phyloP scores from a whole-genome alignment of 1,140 invertebrate species.

The Colletes gigas region DNA sequence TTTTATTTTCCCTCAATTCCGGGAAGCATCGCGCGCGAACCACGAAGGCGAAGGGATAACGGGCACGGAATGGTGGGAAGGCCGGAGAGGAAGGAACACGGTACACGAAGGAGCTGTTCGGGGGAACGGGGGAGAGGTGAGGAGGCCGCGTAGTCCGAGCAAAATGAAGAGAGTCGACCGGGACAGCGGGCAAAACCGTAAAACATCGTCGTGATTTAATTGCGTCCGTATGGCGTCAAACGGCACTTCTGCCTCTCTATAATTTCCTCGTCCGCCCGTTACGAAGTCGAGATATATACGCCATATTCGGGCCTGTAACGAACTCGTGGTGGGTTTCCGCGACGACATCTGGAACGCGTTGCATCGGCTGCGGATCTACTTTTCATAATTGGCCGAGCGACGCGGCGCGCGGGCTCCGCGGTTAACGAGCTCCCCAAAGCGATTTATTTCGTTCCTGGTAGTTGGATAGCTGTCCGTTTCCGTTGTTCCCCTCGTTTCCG shows the following conservation, averaged over 20 bases:
- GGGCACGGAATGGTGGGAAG: slow-evolving; percentile 40
- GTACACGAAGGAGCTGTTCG: slow-evolving; percentile 25
- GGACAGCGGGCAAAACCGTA: slow-evolving; percentile 43
- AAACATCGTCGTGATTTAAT: slow-evolving; percentile 68
- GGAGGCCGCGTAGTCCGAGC: slow-evolving; percentile 23
- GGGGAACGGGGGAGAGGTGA: slow-evolving; percentile 18
- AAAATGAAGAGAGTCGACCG: slow-evolving; percentile 53
- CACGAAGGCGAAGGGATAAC: slow-evolving; percentile 53
- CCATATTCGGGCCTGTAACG: slow-evolving; percentile 6
- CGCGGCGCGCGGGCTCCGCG: not conserved
- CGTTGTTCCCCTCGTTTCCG: not conserved
- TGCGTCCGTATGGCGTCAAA: slow-evolving; percentile 45
- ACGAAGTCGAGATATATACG: not conserved
- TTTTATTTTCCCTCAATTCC: slow-evolving; percentile 74
- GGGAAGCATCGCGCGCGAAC: slow-evolving; percentile 62
- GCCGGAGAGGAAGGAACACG: slow-evolving; percentile 49
- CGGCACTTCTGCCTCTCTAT: slow-evolving; percentile 42
- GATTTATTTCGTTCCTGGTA: not conserved
- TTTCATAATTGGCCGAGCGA: slow-evolving; percentile 16
- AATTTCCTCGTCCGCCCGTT: slow-evolving; percentile 32
- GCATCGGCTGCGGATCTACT: not conserved
- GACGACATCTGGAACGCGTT: too few relatives aligned
- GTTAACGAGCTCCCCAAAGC: not conserved
- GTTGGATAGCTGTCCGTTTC: not conserved
- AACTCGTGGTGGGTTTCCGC: not conserved